Conservation (phyloP, 2,113 vertebrate genomes). For the Hippocampus comes region DNA sequence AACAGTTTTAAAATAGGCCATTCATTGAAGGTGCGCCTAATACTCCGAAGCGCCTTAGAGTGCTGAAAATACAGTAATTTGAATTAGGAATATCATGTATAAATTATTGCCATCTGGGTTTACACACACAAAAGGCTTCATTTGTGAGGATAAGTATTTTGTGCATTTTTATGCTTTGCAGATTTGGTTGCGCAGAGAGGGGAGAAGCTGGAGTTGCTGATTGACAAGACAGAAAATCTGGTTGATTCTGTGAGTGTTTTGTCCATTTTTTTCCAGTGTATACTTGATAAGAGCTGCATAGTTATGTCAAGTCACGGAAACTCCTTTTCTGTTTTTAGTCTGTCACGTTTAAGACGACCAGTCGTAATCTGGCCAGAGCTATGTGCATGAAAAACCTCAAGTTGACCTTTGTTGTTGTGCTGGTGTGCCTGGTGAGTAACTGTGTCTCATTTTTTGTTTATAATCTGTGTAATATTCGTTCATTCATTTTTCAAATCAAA, state of each 20-base stretch:
- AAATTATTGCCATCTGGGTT: neutral
- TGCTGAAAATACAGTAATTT: neutral
- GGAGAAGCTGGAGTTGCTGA: constrained; percentile 93
- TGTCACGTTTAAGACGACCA: constrained; percentile 97
- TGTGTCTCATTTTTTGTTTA: neutral
- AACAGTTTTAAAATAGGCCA: no score
- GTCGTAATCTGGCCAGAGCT: constrained; percentile 93
- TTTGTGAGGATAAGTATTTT: neutral
- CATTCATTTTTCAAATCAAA: no score
- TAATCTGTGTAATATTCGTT: no score
- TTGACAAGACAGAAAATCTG: constrained; percentile 97
- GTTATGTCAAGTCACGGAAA: neutral
- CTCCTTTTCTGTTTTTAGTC: constrained; percentile 70
- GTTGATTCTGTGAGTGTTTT: constrained; percentile 89
- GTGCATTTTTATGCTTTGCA: constrained; percentile 49
- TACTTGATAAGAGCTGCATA: neutral
- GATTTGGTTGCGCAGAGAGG: constrained; percentile 97
- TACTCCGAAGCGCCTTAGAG: no score
- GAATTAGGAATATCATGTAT: neutral
- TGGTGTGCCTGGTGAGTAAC: constrained; percentile 82
- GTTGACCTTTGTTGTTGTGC: constrained; percentile 84
- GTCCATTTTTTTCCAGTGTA: neutral
- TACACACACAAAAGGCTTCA: neutral
- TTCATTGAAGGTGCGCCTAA: no score
- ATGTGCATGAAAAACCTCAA: constrained; percentile 99